These are phyloP conservation scores for Melinopterus prodromus DNA, from an alignment of 2,888 invertebrate genomes.

Conservation along the genomic window DNA sequence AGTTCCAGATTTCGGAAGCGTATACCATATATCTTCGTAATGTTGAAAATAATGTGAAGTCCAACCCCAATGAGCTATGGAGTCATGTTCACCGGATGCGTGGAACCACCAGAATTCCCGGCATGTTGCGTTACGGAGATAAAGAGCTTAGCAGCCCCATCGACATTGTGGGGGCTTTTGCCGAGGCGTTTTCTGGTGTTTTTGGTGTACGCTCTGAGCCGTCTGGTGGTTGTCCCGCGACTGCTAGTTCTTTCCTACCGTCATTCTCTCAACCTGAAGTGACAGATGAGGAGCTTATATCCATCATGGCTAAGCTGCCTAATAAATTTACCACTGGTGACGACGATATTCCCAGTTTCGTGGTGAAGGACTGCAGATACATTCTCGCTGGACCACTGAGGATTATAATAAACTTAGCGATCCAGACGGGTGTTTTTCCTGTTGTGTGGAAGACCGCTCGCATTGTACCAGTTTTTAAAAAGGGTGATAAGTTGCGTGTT, in stretches of 20 bases:
- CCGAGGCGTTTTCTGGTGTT: no score
- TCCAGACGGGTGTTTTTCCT: neutral
- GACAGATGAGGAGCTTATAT: neutral
- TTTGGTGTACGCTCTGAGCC: no score
- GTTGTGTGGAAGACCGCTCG: neutral
- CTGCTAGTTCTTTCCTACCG: neutral
- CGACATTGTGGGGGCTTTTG: no score
- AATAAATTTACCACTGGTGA: slow-evolving; percentile 7
- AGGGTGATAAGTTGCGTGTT: neutral
- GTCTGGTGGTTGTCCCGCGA: no score
- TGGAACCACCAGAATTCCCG: no score
- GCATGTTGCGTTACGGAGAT: no score
- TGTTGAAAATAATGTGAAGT: no score
- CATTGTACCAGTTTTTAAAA: slow-evolving; percentile 12
- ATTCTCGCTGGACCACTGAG: neutral
- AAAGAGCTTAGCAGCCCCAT: no score
- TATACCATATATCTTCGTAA: no score
- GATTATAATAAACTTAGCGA: neutral
- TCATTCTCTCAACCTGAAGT: neutral
- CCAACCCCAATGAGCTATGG: no score
- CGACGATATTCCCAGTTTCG: slow-evolving; percentile 7
- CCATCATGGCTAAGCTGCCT: neutral
- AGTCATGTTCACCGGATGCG: no score
- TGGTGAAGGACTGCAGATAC: slow-evolving; percentile 1
- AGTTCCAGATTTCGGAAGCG: no score